Percentiles rank a stretch among this genome's conserved stretches.
Conservation (phyloP, 2,888 invertebrate genomes). For the Patella ulyssiponensis region DNA sequence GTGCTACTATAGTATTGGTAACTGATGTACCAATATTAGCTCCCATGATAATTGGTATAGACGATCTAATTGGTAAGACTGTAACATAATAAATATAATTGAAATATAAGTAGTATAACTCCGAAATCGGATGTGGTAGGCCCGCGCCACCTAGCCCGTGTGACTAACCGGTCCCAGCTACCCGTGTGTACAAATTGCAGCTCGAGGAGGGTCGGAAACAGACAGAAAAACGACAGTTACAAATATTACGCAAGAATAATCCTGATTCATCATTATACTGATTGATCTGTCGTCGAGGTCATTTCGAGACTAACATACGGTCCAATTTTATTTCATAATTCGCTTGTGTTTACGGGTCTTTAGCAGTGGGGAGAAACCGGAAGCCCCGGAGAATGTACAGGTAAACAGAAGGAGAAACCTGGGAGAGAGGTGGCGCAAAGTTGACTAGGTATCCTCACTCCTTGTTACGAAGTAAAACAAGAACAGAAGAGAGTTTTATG, state of each 20-base stretch:
- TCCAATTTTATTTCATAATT: no score
- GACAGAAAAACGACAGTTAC: neutral
- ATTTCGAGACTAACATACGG: no score
- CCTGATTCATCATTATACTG: no score
- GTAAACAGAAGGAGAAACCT: neutral
- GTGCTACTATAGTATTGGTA: slow-evolving; percentile 75
- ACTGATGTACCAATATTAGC: slow-evolving; percentile 76
- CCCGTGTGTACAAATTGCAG: neutral
- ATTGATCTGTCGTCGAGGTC: no score
- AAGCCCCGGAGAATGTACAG: no score
- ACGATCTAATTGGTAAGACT: slow-evolving; percentile 71
- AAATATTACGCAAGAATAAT: no score
- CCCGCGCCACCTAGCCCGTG: no score
- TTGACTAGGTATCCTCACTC: neutral
- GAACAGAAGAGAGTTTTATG: slow-evolving; percentile 37
- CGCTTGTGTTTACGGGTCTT: no score
- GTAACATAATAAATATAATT: slow-evolving; percentile 27
- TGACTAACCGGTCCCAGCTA: neutral
- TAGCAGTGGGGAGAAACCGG: no score
- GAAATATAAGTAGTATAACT: neutral
- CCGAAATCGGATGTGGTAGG: no score
- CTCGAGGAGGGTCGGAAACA: neutral
- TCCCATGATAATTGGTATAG: slow-evolving; percentile 76
- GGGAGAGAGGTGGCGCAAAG: neutral
- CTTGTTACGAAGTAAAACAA: slow-evolving; percentile 55